Percentiles rank a stretch among this genome's conserved stretches.
phyloP scores from a whole-genome alignment of 2,797 vertebrate species.

The Acanthurus lineatus region DNA sequence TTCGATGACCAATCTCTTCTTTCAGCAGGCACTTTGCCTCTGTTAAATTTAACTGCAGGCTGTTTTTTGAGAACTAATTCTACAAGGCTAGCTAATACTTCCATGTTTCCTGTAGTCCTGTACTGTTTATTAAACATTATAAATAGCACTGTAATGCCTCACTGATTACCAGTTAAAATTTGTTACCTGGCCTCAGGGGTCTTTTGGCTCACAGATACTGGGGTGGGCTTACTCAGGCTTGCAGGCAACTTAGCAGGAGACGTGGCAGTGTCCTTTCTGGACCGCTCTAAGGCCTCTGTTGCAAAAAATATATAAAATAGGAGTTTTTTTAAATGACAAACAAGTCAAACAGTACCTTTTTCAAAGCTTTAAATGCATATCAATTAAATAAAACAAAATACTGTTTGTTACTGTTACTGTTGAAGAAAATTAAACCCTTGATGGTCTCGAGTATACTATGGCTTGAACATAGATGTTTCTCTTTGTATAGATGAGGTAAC shows the following conservation, averaged over 20 bases:
- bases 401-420: background rate
- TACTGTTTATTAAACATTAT: conserved; percentile 8
- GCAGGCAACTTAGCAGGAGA: conserved; percentile 80
- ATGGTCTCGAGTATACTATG: background rate
- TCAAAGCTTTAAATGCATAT: conserved; percentile 19
- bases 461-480: conserved; percentile 22
- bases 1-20: conserved; percentile 3
- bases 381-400: conserved; percentile 8
- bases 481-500: background rate
- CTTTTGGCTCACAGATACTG: conserved; percentile 58
- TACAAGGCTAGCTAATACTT: background rate
- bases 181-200: conserved; percentile 84
- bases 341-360: background rate
- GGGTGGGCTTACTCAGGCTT: conserved; percentile 62
- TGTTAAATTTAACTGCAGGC: background rate
- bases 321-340: background rate
- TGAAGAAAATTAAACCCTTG: conserved; percentile 9
- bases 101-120: background rate
- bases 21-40: background rate
- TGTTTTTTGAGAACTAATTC: conserved; percentile 15
- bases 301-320: conserved; percentile 12
- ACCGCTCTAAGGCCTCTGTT: conserved; percentile 72
- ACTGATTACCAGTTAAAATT: background rate
- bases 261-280: conserved; percentile 84
- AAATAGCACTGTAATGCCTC: conserved; percentile 7